Base-by-base conservation (phyloP, 1,140 invertebrate species). In the Zaprionus ornatus region DNA sequence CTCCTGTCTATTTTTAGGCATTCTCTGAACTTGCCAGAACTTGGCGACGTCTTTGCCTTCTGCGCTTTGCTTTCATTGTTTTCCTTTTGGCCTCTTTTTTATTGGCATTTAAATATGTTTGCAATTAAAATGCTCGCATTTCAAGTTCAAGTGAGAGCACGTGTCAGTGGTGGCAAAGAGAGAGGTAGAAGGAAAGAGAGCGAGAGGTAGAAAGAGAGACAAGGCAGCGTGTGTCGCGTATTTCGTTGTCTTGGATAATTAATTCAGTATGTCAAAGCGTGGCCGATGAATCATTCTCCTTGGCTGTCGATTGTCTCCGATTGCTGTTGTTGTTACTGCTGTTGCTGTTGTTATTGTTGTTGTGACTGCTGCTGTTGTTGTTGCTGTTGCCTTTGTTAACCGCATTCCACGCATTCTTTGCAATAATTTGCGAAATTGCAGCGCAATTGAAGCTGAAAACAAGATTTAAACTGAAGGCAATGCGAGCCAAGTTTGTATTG, bases 391-490 rank as follows among this genome's bases (percentile, higher is more conserved):
- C 35, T 62, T 65, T 71, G 61, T 21, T 56, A 88, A 79, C 83
- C 83, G 60, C 83, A 87, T 87, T 87, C 83, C 84, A 59, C 56
- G 74, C 75, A 87, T 87, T 77, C 77, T 84, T 84, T 81, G 65
- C 82, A 77, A 77, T 85, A 66, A 80, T 81, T 84, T 77, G 52
- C 74, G 40, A 80, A 80, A 84, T 79, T 66, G 52, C 55, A 62
- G 50, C 17, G 37, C 15, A 68, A 35, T 56, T 56, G 56, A 7
- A 48, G 55, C 54, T 19, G n/a, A 19, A 74, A 74, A 74, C 72
- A 57, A 62, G 72, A 74, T 69, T 37, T 48, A 25, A 57, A 21
- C 57, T 50, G 40, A 61, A 54, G 48, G 21, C 29, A 32, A 56
- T 61, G 29, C 10, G 61, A 9, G n/a, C 13, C 6, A 23, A 65